These are phyloP conservation scores for Drosophila quadrilineata DNA, from an alignment of 1,140 invertebrate species.

Conservation along the genomic window DNA sequence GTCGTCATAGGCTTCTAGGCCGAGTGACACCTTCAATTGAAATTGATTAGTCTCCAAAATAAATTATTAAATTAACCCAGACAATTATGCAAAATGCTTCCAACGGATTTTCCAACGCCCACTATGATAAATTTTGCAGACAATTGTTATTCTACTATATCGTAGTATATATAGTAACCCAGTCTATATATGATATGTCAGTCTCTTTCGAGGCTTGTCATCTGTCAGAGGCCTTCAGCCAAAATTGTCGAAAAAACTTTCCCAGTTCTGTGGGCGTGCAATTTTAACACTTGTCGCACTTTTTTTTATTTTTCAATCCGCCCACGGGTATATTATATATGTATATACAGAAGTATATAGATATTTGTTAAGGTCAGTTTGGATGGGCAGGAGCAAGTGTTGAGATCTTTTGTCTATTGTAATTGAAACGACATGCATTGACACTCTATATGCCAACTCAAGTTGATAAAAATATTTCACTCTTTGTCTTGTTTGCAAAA, in stretches of 20 bases:
- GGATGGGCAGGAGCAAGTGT: conserved; percentile 10
- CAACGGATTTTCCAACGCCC: conserved; percentile 2
- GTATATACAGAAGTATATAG: background rate
- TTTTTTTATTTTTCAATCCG: too few relatives aligned
- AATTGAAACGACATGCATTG: conserved; percentile 46
- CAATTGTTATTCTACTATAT: too few relatives aligned
- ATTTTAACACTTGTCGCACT: conserved; percentile 22
- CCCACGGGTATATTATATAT: background rate
- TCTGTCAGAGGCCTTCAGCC: conserved; percentile 37
- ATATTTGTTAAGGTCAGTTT: background rate
- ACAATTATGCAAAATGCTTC: conserved; percentile 4
- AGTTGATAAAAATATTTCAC: conserved; percentile 56
- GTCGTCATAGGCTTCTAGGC: conserved; percentile 40
- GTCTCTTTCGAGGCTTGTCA: conserved; percentile 19
- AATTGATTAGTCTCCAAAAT: conserved; percentile 52
- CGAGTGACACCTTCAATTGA: conserved; percentile 68
- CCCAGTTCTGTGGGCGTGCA: conserved; percentile 39
- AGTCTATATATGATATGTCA: background rate
- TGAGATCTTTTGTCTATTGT: conserved; percentile 49
- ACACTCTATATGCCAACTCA: conserved; percentile 55
- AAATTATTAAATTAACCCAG: conserved; percentile 36
- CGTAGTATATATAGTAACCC: too few relatives aligned
- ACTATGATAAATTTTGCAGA: background rate
- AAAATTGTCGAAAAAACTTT: conserved; percentile 28
- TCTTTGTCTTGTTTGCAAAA: conserved; percentile 51